Conservation (phyloP, 2,113 vertebrate genomes). For the Copsychus sechellarum region DNA sequence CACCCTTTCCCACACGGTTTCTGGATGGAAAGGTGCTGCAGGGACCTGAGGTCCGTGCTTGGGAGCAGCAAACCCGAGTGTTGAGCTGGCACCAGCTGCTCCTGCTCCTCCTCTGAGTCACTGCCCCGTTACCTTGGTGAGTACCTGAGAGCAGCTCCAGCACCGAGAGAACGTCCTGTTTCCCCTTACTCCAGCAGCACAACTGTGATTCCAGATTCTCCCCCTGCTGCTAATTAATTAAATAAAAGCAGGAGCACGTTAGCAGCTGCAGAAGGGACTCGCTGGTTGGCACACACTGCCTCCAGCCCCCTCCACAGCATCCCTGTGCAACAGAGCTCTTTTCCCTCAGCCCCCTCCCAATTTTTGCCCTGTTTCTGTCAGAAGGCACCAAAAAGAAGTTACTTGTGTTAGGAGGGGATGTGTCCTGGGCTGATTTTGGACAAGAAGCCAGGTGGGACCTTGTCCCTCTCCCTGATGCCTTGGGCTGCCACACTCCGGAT, state of each 20-base stretch:
- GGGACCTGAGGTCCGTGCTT: fast-evolving
- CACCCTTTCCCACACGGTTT: neutral
- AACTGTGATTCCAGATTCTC: neutral
- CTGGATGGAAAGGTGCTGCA: neutral
- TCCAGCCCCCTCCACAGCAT: neutral
- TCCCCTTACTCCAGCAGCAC: neutral
- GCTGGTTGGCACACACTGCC: fast-evolving
- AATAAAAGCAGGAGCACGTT: neutral
- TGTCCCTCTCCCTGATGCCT: fast-evolving
- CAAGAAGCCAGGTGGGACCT: neutral
- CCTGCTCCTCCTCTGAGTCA: neutral
- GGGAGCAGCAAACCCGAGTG: fast-evolving
- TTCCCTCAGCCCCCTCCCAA: neutral
- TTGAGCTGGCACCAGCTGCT: neutral
- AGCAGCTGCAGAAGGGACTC: neutral
- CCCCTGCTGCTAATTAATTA: constrained; percentile 15
- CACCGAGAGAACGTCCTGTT: neutral
- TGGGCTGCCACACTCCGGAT: fast-evolving
- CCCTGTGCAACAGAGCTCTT: neutral
- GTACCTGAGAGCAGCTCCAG: neutral
- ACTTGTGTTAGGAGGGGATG: neutral
- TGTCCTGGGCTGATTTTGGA: neutral
- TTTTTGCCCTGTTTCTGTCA: neutral
- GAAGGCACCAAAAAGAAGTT: neutral
- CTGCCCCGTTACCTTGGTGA: neutral